These are phyloP conservation scores for Sesia apiformis DNA, from an alignment of 2,888 invertebrate species.

Conservation along the genomic window DNA sequence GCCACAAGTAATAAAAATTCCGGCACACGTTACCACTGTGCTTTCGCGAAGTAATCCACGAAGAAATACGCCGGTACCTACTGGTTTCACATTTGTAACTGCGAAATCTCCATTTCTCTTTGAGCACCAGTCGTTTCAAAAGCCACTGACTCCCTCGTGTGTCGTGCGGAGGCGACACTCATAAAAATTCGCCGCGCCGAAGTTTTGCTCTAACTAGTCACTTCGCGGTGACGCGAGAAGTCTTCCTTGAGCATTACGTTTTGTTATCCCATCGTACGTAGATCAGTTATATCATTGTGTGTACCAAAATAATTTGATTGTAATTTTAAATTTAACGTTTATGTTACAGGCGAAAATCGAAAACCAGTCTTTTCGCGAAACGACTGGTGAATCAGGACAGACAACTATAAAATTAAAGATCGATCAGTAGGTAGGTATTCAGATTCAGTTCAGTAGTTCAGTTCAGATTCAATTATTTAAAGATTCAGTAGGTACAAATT, in stretches of 20 bases:
- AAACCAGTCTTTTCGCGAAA: too few species aligned
- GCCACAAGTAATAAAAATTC: slow-evolving; percentile 61
- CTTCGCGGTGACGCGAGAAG: slow-evolving; percentile 15
- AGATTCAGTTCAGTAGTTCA: too few species aligned
- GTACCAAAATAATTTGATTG: too few species aligned
- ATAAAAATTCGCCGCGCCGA: slow-evolving; percentile 65
- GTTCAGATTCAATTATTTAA: too few species aligned
- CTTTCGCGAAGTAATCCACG: slow-evolving; percentile 63
- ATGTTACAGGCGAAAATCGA: too few species aligned
- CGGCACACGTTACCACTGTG: slow-evolving; percentile 52
- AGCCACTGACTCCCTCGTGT: slow-evolving; percentile 60
- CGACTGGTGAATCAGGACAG: too few species aligned
- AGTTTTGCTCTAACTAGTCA: slow-evolving; percentile 45
- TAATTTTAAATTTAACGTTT: too few species aligned
- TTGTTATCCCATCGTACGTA: background rate
- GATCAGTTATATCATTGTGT: too few species aligned
- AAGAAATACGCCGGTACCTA: slow-evolving; percentile 63
- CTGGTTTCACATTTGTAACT: slow-evolving; percentile 68
- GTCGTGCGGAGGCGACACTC: slow-evolving; percentile 60
- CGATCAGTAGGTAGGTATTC: too few species aligned
- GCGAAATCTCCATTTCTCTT: slow-evolving; percentile 71
- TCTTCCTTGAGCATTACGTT: background rate
- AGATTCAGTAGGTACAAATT: too few species aligned
- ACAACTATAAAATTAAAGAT: too few species aligned
- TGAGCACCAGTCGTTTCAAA: slow-evolving; percentile 65